Evolutionary conservation across 2,113 vertebrate genomes (phyloP).

Genomic region (Mungos mungo): DNA sequence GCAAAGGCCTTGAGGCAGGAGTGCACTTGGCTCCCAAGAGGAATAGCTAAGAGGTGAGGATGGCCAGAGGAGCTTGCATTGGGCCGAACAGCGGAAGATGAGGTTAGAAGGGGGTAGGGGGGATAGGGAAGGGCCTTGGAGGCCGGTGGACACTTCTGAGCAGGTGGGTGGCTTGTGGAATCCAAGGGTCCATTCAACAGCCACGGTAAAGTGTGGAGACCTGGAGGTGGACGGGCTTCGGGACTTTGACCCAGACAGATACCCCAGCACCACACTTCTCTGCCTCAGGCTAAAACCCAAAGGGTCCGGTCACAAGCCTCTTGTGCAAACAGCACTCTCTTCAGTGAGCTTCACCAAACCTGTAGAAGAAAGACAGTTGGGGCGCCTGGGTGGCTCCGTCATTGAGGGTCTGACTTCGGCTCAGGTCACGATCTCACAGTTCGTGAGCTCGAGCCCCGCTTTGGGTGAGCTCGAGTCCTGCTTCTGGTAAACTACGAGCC

Average conservation of each 20-base stretch:
- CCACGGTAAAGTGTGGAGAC: not conserved
- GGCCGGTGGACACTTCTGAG: not conserved
- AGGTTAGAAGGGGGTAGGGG: too few species aligned
- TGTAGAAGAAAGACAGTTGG: conserved; percentile 6
- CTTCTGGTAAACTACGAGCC: too few species aligned
- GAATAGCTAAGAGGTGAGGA: not conserved
- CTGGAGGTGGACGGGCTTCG: not conserved
- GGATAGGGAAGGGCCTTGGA: not conserved
- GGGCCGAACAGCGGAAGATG: not conserved
- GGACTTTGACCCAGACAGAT: not conserved
- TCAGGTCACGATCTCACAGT: too few species aligned
- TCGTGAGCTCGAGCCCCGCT: too few species aligned
- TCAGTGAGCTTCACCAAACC: not conserved
- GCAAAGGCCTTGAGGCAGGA: not conserved
- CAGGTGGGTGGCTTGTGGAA: not conserved
- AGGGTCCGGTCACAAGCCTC: not conserved
- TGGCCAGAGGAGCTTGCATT: not conserved
- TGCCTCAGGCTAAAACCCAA: not conserved
- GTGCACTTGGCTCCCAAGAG: not conserved
- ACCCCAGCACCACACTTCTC: not conserved
- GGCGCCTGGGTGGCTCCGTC: too few species aligned
- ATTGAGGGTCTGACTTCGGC: too few species aligned
- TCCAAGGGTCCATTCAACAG: conserved; percentile 18
- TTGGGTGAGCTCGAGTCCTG: too few species aligned
- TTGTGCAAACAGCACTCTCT: not conserved